A percentile compares a stretch with the other conserved stretches of the same genome.
Evolutionary conservation across 2,888 invertebrate genomes (phyloP).

Genomic region (Norana najaformis): DNA sequence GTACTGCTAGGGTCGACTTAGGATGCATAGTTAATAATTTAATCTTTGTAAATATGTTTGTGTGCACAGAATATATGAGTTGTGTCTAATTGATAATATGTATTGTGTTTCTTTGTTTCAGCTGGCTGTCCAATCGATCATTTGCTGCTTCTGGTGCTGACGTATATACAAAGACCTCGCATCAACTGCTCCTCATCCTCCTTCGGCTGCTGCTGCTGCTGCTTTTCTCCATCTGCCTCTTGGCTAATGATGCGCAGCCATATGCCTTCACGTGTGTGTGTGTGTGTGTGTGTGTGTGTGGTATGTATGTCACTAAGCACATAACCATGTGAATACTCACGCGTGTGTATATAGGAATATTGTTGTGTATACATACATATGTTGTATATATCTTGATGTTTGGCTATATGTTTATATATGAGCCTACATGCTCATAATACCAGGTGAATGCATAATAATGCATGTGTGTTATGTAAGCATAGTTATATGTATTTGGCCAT

Average conservation of each 20-base stretch:
- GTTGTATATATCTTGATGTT: too few species aligned
- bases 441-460: too few species aligned
- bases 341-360: too few species aligned
- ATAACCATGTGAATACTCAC: too few species aligned
- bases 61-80: conserved; percentile 29
- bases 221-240: background rate
- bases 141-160: background rate
- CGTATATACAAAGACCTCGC: background rate
- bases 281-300: too few species aligned
- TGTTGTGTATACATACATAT: too few species aligned
- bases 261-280: too few species aligned
- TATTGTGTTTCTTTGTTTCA: conserved; percentile 1
- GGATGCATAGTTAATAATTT: background rate
- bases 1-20: background rate
- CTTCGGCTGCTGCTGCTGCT: background rate
- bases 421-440: too few species aligned
- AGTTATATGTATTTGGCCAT: too few species aligned
- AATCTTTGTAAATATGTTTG: background rate
- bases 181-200: background rate
- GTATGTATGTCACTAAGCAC: too few species aligned
- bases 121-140: background rate
- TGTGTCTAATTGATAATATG: conserved; percentile 2
- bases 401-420: too few species aligned
- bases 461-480: too few species aligned
- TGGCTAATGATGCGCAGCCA: background rate